Evolutionary conservation across 2,113 vertebrate species (phyloP).

Genomic region (Dunckerocampus dactyliophorus): DNA sequence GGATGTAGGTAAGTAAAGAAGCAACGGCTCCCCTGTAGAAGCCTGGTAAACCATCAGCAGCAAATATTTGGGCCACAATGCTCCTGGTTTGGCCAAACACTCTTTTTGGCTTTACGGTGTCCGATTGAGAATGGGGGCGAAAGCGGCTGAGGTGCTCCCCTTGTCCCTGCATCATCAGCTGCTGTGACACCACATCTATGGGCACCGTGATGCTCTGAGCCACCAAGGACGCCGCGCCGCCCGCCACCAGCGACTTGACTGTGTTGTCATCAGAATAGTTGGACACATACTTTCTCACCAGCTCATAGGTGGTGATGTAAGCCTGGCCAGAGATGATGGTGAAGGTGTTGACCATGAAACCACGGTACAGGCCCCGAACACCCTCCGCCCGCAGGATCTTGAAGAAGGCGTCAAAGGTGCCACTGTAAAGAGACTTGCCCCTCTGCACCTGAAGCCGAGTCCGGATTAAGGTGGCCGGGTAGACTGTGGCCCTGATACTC

Average conservation of each 20-base stretch:
- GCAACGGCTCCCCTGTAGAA: slow-evolving; percentile 98
- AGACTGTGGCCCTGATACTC: slow-evolving; percentile 90
- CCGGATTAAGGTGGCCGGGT: slow-evolving; percentile 94
- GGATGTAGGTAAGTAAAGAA: slow-evolving; percentile 94
- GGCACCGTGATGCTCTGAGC: slow-evolving; percentile 98
- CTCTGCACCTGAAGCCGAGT: slow-evolving; percentile 92
- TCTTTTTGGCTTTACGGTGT: slow-evolving; percentile 51
- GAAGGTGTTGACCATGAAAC: slow-evolving; percentile 95
- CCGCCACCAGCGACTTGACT: slow-evolving; percentile 89
- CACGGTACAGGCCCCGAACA: slow-evolving; percentile 82
- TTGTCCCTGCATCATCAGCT: slow-evolving; percentile 96
- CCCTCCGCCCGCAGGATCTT: slow-evolving; percentile 89
- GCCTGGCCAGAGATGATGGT: slow-evolving; percentile 95
- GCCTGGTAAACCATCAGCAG: slow-evolving; percentile 81
- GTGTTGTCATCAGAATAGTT: slow-evolving; percentile 85
- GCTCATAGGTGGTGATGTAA: slow-evolving; percentile 96
- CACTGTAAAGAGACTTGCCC: slow-evolving; percentile 86
- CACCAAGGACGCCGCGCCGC: slow-evolving; percentile 88
- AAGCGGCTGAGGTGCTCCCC: slow-evolving; percentile 88
- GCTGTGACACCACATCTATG: slow-evolving; percentile 94
- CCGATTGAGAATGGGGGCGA: slow-evolving; percentile 54
- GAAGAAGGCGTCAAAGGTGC: slow-evolving; percentile 91
- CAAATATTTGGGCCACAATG: slow-evolving; percentile 88
- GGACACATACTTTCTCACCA: slow-evolving; percentile 88
- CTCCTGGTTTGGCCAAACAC: slow-evolving; percentile 89